Conservation (phyloP, 2,113 vertebrate genomes). For the Neogale vison region DNA sequence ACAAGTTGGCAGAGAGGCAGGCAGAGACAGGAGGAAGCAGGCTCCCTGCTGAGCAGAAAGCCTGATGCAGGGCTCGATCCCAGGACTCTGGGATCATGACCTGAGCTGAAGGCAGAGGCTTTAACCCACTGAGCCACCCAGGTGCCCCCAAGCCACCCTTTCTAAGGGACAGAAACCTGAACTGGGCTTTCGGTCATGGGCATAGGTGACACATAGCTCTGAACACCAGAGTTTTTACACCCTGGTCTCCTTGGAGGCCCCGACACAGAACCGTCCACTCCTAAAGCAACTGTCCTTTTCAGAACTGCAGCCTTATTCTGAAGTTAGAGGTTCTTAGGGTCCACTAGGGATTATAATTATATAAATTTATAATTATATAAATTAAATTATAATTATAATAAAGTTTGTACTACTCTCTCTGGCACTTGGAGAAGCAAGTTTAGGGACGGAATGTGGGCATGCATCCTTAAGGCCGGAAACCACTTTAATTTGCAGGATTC, state of each 20-base stretch:
- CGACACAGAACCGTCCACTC: not conserved
- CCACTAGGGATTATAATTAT: conserved; percentile 5
- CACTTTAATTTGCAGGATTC: conserved; percentile 30
- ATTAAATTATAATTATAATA: too few relatives aligned
- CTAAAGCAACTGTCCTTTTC: not conserved
- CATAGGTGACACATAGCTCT: not conserved
- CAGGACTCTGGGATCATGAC: too few relatives aligned
- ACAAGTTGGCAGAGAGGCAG: too few relatives aligned
- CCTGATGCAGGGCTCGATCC: too few relatives aligned
- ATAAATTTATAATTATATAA: too few relatives aligned
- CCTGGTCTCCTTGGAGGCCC: not conserved
- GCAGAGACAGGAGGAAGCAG: too few relatives aligned
- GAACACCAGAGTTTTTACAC: not conserved
- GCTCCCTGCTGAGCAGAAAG: too few relatives aligned
- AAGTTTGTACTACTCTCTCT: not conserved
- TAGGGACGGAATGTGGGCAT: not conserved
- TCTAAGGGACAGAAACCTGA: conserved; percentile 22
- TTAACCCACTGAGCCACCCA: too few relatives aligned
- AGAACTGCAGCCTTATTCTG: conserved; percentile 8
- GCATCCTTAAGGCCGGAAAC: conserved; percentile 14
- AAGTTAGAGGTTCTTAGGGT: conserved; percentile 1
- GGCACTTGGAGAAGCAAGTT: not conserved
- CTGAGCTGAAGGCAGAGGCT: too few relatives aligned
- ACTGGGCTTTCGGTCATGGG: not conserved
- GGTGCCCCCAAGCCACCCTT: not conserved